Conservation (phyloP, 2,888 invertebrate species). For the Nymphalis polychloros region DNA sequence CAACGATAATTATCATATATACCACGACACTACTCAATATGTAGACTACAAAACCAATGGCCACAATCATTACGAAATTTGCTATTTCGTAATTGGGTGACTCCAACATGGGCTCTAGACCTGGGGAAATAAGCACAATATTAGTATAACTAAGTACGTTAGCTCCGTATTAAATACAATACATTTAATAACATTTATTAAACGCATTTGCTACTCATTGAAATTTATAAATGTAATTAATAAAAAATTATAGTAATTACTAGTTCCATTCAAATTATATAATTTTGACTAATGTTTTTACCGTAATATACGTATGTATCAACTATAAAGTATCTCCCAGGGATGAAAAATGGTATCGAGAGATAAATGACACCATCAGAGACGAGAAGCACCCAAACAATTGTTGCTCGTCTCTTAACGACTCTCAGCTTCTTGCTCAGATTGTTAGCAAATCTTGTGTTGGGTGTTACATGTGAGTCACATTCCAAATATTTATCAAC, state of each 20-base stretch:
- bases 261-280: neutral
- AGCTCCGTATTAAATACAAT: neutral
- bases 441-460: constrained; percentile 52
- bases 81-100: constrained; percentile 60
- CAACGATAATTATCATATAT: constrained; percentile 51
- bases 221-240: no score
- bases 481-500: constrained; percentile 47
- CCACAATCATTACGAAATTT: constrained; percentile 36
- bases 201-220: no score
- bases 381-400: constrained; percentile 56
- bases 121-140: constrained; percentile 41
- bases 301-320: constrained; percentile 51
- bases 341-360: constrained; percentile 45
- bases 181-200: no score
- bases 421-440: constrained; percentile 45
- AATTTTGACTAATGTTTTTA: constrained; percentile 33
- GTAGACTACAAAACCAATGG: constrained; percentile 46
- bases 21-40: constrained; percentile 49
- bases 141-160: neutral
- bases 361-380: constrained; percentile 51
- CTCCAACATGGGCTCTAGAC: constrained; percentile 57
- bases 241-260: no score
- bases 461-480: constrained; percentile 44
- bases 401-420: constrained; percentile 56
- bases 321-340: constrained; percentile 55